Percentiles rank a stretch among this genome's conserved stretches.
Evolutionary conservation across 2,888 invertebrate species (phyloP).

Genomic region (Hyposoter dolosus): DNA sequence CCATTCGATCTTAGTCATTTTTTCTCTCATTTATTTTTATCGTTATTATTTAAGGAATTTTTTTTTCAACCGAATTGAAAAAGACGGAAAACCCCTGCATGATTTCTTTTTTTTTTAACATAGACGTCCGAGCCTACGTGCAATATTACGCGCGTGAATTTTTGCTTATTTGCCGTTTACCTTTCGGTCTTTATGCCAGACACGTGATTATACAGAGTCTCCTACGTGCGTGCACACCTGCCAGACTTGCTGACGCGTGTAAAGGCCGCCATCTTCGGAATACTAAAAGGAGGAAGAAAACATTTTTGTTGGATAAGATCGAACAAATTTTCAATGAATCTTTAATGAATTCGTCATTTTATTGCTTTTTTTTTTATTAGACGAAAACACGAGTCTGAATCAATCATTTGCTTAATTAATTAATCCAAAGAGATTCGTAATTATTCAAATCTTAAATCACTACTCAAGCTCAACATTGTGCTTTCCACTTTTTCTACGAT

Average conservation of each 20-base stretch:
- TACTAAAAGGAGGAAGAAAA: conserved; percentile 43
- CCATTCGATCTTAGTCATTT: background rate
- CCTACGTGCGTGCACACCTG: conserved; percentile 63
- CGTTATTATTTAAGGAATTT: background rate
- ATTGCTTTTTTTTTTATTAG: background rate
- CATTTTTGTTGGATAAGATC: background rate
- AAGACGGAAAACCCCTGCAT: conserved; percentile 22
- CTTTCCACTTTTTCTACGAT: background rate
- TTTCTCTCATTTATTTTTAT: background rate
- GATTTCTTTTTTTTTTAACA: conserved; percentile 14
- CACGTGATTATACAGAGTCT: conserved; percentile 50
- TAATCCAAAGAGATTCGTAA: background rate
- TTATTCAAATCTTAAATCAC: background rate
- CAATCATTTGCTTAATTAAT: background rate
- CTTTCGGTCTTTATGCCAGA: conserved; percentile 61
- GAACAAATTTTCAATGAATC: conserved; percentile 13
- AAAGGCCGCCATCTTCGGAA: conserved; percentile 51
- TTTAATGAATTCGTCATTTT: background rate
- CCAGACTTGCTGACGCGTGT: conserved; percentile 66
- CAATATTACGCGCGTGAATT: conserved; percentile 49
- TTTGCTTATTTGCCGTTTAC: conserved; percentile 60
- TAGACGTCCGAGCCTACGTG: conserved; percentile 22
- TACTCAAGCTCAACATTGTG: background rate
- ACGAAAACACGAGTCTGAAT: background rate
- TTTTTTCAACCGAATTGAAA: background rate